A percentile compares a stretch with the other conserved stretches of the same genome.
phyloP scores from a whole-genome alignment of 2,888 invertebrate genomes.

The Sabellastarte sp. region DNA sequence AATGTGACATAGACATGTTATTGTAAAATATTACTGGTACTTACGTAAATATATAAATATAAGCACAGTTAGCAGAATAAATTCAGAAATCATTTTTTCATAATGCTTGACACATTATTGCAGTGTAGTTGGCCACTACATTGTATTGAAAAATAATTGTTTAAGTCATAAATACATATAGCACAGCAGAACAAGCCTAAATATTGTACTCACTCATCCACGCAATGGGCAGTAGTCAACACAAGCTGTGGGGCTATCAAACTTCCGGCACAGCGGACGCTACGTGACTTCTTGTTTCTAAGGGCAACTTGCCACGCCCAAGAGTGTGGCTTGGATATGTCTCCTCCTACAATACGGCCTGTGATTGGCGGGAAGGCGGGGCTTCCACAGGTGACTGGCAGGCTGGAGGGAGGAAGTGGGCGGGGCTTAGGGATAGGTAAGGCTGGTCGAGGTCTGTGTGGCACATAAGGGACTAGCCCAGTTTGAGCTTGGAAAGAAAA shows the following conservation, averaged over 20 bases:
- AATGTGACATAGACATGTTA: no score
- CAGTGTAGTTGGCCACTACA: no score
- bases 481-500: neutral
- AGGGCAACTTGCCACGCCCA: slow-evolving; percentile 35
- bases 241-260: slow-evolving; percentile 26
- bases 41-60: no score
- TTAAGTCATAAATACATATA: no score
- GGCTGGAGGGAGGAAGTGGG: neutral
- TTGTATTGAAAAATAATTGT: no score
- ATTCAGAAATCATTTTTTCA: no score
- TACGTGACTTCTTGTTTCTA: slow-evolving; percentile 22
- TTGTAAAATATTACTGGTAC: no score
- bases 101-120: no score
- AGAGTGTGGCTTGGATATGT: slow-evolving; percentile 23
- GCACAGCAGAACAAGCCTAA: neutral
- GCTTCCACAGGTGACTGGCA: slow-evolving; percentile 18
- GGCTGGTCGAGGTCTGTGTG: neutral
- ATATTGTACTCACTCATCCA: slow-evolving; percentile 26
- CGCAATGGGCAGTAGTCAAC: slow-evolving; percentile 32
- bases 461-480: neutral
- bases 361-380: slow-evolving; percentile 22
- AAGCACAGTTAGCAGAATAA: no score
- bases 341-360: slow-evolving; percentile 29
- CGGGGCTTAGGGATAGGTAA: slow-evolving; percentile 2
- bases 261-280: slow-evolving; percentile 29